A percentile compares a stretch with the other conserved stretches of the same genome.
Evolutionary conservation across 2,113 vertebrate genomes (phyloP).

Genomic region (Pristiophorus japonicus): DNA sequence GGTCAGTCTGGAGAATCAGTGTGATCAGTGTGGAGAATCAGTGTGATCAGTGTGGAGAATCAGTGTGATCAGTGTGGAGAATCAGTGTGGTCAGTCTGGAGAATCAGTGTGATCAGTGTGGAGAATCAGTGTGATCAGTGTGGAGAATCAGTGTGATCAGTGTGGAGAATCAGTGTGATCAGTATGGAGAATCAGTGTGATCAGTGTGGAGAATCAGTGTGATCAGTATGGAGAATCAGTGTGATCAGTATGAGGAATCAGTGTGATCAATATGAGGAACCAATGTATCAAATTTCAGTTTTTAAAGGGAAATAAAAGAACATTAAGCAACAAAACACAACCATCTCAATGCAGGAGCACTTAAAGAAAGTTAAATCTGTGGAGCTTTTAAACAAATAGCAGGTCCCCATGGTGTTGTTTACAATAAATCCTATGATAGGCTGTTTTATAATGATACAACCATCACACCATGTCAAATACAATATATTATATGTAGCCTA

Average conservation of each 20-base stretch:
- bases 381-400: not conserved
- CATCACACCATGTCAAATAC: not conserved
- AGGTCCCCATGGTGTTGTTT: not conserved
- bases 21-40: not conserved
- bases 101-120: not conserved
- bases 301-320: not conserved
- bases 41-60: not conserved
- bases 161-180: not conserved
- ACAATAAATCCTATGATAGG: not conserved
- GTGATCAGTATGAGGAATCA: not conserved
- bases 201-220: not conserved
- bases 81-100: no score
- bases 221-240: no score
- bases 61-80: not conserved
- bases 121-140: not conserved
- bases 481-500: not conserved
- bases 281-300: not conserved
- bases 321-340: no score
- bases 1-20: no score
- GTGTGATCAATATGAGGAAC: not conserved
- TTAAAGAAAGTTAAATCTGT: not conserved
- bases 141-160: not conserved
- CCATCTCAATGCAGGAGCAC: not conserved
- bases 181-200: not conserved
- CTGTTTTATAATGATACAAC: not conserved